A percentile compares a stretch with the other conserved stretches of the same genome.
These are phyloP conservation scores for Centropyge bicolor DNA, from an alignment of 2,797 vertebrate genomes.

Conservation along the genomic window DNA sequence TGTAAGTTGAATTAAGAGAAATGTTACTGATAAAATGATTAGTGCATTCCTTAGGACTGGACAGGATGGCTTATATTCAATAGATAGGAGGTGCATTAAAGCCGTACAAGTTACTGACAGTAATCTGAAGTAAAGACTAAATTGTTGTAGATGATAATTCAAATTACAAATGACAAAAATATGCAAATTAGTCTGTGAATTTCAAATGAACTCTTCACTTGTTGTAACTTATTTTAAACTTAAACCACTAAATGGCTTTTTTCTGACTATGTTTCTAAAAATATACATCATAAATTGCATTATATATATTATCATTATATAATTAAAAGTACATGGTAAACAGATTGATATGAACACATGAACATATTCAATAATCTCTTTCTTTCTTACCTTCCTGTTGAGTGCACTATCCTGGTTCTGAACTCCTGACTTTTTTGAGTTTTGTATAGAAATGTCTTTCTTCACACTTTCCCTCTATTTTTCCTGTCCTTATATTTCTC, in stretches of 20 bases:
- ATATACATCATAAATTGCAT: background rate
- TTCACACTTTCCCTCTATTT: slow-evolving; percentile 19
- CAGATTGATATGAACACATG: background rate
- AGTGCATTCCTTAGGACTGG: background rate
- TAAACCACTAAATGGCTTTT: background rate
- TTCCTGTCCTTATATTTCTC: slow-evolving; percentile 24
- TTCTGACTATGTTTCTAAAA: background rate
- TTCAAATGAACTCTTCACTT: background rate
- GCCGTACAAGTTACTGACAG: background rate
- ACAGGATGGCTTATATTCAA: background rate
- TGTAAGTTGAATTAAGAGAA: background rate
- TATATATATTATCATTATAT: background rate
- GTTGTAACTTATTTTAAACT: background rate
- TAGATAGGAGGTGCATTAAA: background rate
- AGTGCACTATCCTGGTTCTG: background rate
- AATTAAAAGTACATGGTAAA: background rate
- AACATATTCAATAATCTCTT: background rate
- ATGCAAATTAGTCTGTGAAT: background rate
- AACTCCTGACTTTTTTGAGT: slow-evolving; percentile 8
- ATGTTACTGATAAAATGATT: background rate
- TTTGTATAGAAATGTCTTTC: slow-evolving; percentile 15
- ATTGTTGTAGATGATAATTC: background rate
- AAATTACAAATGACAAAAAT: background rate
- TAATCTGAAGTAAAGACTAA: background rate
- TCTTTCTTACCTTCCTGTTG: slow-evolving; percentile 68